These are phyloP conservation scores for Hybos culiciformis DNA, from an alignment of 2,888 invertebrate species.

Conservation along the genomic window DNA sequence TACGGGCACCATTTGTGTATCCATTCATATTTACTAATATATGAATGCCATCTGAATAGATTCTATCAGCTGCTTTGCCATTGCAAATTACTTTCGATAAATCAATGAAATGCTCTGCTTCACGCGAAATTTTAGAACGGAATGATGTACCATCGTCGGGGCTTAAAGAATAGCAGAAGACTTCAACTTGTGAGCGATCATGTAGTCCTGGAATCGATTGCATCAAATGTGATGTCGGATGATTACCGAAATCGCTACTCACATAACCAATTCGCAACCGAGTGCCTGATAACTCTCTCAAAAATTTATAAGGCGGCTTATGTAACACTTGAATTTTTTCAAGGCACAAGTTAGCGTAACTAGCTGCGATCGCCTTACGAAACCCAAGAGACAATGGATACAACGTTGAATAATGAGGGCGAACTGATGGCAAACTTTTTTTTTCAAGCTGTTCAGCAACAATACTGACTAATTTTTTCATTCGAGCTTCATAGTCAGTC, in stretches of 20 bases:
- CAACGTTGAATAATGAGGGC: slow-evolving; percentile 99
- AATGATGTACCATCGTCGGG: slow-evolving; percentile 96
- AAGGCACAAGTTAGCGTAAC: slow-evolving; percentile 89
- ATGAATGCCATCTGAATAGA: slow-evolving; percentile 84
- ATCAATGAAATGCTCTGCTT: slow-evolving; percentile 93
- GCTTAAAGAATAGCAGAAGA: slow-evolving; percentile 86
- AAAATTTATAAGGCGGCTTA: slow-evolving; percentile 63
- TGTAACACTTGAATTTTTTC: slow-evolving; percentile 90
- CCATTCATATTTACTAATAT: slow-evolving; percentile 99
- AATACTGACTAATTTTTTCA: slow-evolving; percentile 84
- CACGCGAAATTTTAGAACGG: slow-evolving; percentile 78
- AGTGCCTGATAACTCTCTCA: slow-evolving; percentile 40
- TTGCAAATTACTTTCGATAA: slow-evolving; percentile 79
- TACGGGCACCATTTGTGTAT: slow-evolving; percentile 96
- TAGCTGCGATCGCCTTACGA: slow-evolving; percentile 84
- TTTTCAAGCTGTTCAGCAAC: slow-evolving; percentile 90
- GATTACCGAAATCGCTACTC: slow-evolving; percentile 98
- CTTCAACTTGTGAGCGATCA: slow-evolving; percentile 66
- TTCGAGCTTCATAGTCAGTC: slow-evolving; percentile 87
- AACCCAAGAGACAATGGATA: slow-evolving; percentile 91
- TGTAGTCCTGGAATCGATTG: slow-evolving; percentile 96
- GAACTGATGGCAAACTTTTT: slow-evolving; percentile 90
- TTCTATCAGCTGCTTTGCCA: slow-evolving; percentile 87
- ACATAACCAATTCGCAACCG: slow-evolving; percentile 90
- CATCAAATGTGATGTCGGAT: slow-evolving; percentile 99